Evolutionary conservation across 2,888 invertebrate species (phyloP), one percentile per base, ranked within the genome.

Genomic region (Automeris io): DNA sequence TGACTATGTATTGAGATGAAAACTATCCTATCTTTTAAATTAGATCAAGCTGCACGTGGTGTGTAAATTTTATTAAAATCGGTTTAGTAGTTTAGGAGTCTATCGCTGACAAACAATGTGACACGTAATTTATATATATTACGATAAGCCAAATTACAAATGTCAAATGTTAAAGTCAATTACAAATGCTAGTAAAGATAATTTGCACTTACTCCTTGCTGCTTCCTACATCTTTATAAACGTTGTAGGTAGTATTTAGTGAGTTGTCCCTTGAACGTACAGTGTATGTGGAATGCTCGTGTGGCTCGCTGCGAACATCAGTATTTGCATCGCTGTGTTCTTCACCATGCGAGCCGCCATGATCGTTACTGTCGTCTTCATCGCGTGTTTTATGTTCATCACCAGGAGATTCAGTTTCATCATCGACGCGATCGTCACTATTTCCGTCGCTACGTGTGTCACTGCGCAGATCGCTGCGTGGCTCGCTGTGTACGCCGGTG

Each of bases 161-260:
- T n/a, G n/a, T n/a, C n/a, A n/a, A n/a, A n/a, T n/a, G n/a, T n/a
- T n/a, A n/a, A n/a, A n/a, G n/a, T n/a, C n/a, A n/a, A n/a, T n/a
- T n/a, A n/a, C n/a, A n/a, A n/a, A n/a, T n/a, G n/a, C n/a, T n/a
- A n/a, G n/a, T n/a, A n/a, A n/a, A n/a, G 37, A 39, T 32, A 24
- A 23, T 12, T 18, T 22, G 18, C 42, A 70, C 81, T 76, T 37
- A 85, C 83, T 81, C 80, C 49, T 67, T 69, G 50, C 75, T 78
- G 45, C 66, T 76, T 5, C 59, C 63, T 5, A 56, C 42, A 31
- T 78, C 77, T 26, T 57, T 67, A 5, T 72, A 72, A 32, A 81
- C 39, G 0, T 78, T 77, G 50, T 72, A 75, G 0, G 82, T 80
- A 37, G 57, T 54, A 39, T 69, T 60, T n/a, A 48, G 44, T 0